These are phyloP conservation scores for Podarcis lilfordi DNA, from an alignment of 2,797 vertebrate genomes.

Conservation along the genomic window DNA sequence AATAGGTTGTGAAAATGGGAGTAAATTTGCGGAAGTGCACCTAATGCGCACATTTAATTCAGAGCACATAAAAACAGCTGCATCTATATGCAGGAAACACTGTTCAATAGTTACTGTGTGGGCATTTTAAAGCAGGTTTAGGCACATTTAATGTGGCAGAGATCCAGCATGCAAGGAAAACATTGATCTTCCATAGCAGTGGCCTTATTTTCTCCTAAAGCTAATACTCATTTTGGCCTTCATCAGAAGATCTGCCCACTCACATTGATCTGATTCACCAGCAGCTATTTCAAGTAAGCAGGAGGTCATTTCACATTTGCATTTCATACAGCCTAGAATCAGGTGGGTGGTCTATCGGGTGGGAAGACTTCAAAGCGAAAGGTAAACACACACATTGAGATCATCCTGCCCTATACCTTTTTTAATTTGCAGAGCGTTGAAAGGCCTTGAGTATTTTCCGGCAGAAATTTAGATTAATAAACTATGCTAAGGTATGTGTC, in stretches of 20 bases:
- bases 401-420: constrained; percentile 3
- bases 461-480: background rate
- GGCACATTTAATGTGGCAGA: background rate
- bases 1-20: background rate
- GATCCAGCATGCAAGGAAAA: background rate
- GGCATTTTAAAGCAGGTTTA: constrained; percentile 3
- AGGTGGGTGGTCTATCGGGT: background rate
- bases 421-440: constrained; percentile 16
- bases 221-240: background rate
- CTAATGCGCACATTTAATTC: background rate
- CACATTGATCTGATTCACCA: constrained; percentile 21
- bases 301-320: constrained; percentile 38
- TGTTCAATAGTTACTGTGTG: constrained; percentile 21
- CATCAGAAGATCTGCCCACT: constrained; percentile 9
- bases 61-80: background rate
- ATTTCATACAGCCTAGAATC: constrained; percentile 15
- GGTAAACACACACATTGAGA: constrained; percentile 31
- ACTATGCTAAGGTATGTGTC: background rate
- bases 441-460: background rate
- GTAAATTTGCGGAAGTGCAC: background rate
- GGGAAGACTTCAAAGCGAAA: constrained; percentile 31
- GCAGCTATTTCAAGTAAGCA: constrained; percentile 14
- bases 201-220: background rate
- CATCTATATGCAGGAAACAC: background rate
- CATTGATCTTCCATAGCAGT: background rate